These are phyloP conservation scores for Euzetes globulus DNA, from an alignment of 2,888 invertebrate genomes.

Conservation along the genomic window DNA sequence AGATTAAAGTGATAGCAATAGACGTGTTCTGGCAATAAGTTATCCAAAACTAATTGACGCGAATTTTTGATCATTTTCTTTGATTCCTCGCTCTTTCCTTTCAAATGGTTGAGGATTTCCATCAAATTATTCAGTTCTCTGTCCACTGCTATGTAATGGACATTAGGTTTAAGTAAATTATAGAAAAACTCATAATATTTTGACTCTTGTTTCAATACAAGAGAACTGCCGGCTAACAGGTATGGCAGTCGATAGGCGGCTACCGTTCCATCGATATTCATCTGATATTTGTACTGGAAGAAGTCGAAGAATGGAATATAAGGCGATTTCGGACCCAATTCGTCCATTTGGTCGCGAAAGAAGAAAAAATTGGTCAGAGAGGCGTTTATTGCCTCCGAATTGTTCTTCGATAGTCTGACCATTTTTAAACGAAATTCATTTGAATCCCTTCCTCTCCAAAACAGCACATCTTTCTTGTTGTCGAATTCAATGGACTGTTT, in stretches of 20 bases:
- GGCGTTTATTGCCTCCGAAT: slow-evolving; percentile 76
- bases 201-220: slow-evolving; percentile 85
- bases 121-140: slow-evolving; percentile 70
- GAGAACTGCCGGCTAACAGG: slow-evolving; percentile 73
- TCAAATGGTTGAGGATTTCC: slow-evolving; percentile 61
- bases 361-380: slow-evolving; percentile 95
- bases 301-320: slow-evolving; percentile 86
- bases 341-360: slow-evolving; percentile 69
- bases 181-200: slow-evolving; percentile 95
- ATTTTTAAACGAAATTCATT: slow-evolving; percentile 72
- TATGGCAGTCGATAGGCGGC: slow-evolving; percentile 92
- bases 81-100: slow-evolving; percentile 55
- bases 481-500: slow-evolving; percentile 63
- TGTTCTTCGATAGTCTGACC: slow-evolving; percentile 63
- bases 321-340: slow-evolving; percentile 76
- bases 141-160: slow-evolving; percentile 76
- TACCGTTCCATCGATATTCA: slow-evolving; percentile 91
- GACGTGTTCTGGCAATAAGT: slow-evolving; percentile 73
- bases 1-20: slow-evolving; percentile 67
- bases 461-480: slow-evolving; percentile 63
- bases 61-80: slow-evolving; percentile 59
- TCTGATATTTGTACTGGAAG: slow-evolving; percentile 91
- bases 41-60: slow-evolving; percentile 62
- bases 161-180: slow-evolving; percentile 60
- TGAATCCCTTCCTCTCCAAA: slow-evolving; percentile 91